These are phyloP conservation scores for Drosophila prosaltans DNA, from an alignment of 1,140 invertebrate species.

Conservation along the genomic window DNA sequence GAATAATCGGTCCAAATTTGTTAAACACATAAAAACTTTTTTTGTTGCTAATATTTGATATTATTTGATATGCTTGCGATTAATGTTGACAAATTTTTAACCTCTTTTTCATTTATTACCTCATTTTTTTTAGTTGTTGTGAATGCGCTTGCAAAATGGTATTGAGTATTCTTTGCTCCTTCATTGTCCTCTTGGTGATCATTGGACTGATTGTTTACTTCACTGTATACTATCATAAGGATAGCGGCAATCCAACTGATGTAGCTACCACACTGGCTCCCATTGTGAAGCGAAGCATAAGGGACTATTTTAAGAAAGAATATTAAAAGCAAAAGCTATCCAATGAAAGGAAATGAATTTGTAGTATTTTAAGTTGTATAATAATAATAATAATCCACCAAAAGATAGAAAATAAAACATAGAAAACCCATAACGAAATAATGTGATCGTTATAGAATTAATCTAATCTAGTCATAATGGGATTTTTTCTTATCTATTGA, in stretches of 20 bases:
- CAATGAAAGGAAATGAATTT: conserved; percentile 50
- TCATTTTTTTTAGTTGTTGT: conserved; percentile 62
- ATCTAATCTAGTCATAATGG: conserved; percentile 55
- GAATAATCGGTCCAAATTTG: too few relatives aligned
- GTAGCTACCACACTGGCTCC: conserved; percentile 44
- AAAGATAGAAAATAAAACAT: conserved; percentile 26
- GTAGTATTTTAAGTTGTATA: conserved; percentile 42
- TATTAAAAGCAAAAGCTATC: conserved; percentile 27
- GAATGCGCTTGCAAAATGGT: conserved; percentile 76
- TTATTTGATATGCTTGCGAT: too few relatives aligned
- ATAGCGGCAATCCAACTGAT: conserved; percentile 34
- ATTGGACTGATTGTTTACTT: conserved; percentile 79
- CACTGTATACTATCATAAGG: conserved; percentile 68
- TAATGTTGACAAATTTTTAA: too few relatives aligned
- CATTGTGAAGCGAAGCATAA: conserved; percentile 61
- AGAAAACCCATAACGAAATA: conserved; percentile 20
- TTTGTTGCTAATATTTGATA: too few relatives aligned
- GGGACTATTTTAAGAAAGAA: conserved; percentile 65
- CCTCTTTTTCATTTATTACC: neutral
- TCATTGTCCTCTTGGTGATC: conserved; percentile 58
- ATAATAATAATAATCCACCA: conserved; percentile 25
- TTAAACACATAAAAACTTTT: neutral
- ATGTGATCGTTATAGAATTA: conserved; percentile 20
- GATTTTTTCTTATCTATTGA: conserved; percentile 60
- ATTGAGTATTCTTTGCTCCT: conserved; percentile 64